These are phyloP conservation scores for Chaenodraco wilsoni DNA, from an alignment of 2,797 vertebrate species.

Conservation along the genomic window DNA sequence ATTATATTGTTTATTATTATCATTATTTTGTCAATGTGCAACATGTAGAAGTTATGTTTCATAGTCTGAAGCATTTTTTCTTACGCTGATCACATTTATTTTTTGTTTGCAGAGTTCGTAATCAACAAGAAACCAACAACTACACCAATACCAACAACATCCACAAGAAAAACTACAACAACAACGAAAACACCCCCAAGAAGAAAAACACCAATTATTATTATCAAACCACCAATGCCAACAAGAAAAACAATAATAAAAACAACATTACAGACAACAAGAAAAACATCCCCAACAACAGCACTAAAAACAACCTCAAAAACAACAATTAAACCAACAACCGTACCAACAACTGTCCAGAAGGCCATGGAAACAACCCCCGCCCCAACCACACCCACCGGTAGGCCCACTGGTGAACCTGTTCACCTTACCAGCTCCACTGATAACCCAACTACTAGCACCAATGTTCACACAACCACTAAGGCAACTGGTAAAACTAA, in stretches of 20 bases:
- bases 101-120: slow-evolving; percentile 78
- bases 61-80: not conserved
- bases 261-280: slow-evolving; percentile 40
- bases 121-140: slow-evolving; percentile 84
- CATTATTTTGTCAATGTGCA: not conserved
- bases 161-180: slow-evolving; percentile 53
- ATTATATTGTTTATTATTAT: not conserved
- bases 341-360: slow-evolving; percentile 51
- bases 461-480: slow-evolving; percentile 16
- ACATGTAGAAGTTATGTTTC: not conserved
- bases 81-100: not conserved
- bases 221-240: slow-evolving; percentile 36
- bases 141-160: slow-evolving; percentile 73
- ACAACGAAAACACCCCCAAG: slow-evolving; percentile 45
- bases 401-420: slow-evolving; percentile 67
- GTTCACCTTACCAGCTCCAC: slow-evolving; percentile 46
- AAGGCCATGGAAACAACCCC: slow-evolving; percentile 48
- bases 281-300: slow-evolving; percentile 24
- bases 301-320: slow-evolving; percentile 45
- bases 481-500: slow-evolving; percentile 27
- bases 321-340: slow-evolving; percentile 51
- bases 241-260: slow-evolving; percentile 30
- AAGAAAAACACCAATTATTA: slow-evolving; percentile 35
- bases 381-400: slow-evolving; percentile 55
- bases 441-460: slow-evolving; percentile 25